Evolutionary conservation across 2,888 invertebrate genomes (phyloP).

Genomic region (Orthonychiurus folsomi): DNA sequence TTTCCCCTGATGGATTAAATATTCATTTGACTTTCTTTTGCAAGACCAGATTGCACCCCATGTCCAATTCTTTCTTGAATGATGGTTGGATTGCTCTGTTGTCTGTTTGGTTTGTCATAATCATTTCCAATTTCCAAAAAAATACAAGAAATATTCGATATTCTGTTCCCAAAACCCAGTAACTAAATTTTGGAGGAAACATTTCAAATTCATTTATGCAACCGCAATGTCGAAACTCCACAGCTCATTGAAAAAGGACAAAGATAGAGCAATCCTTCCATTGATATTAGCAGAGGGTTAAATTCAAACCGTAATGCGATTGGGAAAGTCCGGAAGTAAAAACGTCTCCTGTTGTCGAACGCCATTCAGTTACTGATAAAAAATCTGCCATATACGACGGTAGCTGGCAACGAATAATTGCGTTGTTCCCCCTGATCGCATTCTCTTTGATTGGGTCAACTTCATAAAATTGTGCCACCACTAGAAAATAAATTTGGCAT

Average conservation of each 20-base stretch:
- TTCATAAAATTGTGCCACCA: slow-evolving; percentile 71
- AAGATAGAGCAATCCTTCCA: no score
- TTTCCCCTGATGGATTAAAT: not conserved
- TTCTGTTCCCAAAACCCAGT: no score
- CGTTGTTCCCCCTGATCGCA: slow-evolving; percentile 80
- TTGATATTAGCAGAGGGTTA: no score
- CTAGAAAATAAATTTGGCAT: slow-evolving; percentile 47
- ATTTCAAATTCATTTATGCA: no score
- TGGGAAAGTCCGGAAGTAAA: slow-evolving; percentile 19
- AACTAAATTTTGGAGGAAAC: no score
- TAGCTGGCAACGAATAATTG: slow-evolving; percentile 72
- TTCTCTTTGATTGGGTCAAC: slow-evolving; percentile 81
- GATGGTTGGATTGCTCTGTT: no score
- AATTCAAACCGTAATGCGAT: not conserved
- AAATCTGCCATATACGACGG: slow-evolving; percentile 90
- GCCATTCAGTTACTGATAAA: slow-evolving; percentile 57
- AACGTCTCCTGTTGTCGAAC: slow-evolving; percentile 35
- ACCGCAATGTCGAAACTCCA: no score
- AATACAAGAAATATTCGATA: no score
- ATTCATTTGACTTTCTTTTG: not conserved
- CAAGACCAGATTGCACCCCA: slow-evolving; percentile 43
- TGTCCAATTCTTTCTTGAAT: slow-evolving; percentile 66
- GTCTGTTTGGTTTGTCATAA: no score
- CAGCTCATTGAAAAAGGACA: no score
- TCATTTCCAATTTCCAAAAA: no score